A percentile compares a stretch with the other conserved stretches of the same genome.
Conservation (phyloP, 2,113 vertebrate species). For the Lamprologus speciosus region DNA sequence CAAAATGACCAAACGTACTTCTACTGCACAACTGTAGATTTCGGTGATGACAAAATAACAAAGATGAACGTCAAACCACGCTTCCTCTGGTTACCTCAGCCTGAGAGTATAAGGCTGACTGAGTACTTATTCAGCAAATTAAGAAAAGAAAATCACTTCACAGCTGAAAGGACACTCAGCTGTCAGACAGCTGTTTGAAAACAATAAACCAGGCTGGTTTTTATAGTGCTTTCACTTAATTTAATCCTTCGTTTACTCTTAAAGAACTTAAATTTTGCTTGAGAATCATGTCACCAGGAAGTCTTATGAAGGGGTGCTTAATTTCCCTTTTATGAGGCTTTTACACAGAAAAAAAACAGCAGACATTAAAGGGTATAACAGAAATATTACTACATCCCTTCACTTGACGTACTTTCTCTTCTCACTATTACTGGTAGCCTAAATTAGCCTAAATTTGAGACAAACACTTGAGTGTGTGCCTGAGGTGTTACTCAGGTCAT, state of each 20-base stretch:
- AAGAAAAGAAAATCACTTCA: not conserved
- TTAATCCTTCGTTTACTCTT: not conserved
- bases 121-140: not conserved
- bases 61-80: not conserved
- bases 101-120: not conserved
- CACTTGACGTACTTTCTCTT: not conserved
- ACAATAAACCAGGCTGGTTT: not conserved
- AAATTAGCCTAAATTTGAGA: not conserved
- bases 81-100: not conserved
- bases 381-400: not conserved
- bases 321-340: not conserved
- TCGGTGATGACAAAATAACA: slow-evolving; percentile 16
- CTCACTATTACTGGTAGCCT: not conserved
- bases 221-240: not conserved
- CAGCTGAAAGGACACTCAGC: not conserved
- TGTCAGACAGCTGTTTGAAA: not conserved
- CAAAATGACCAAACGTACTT: not conserved
- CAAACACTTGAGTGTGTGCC: not conserved
- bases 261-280: not conserved
- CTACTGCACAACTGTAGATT: not conserved
- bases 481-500: not conserved
- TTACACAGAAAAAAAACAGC: not conserved
- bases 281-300: not conserved
- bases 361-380: not conserved
- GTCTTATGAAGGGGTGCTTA: not conserved